Percentiles rank a stretch among this genome's conserved stretches.
Evolutionary conservation across 2,113 vertebrate genomes (phyloP).

Genomic region (Jaculus jaculus): DNA sequence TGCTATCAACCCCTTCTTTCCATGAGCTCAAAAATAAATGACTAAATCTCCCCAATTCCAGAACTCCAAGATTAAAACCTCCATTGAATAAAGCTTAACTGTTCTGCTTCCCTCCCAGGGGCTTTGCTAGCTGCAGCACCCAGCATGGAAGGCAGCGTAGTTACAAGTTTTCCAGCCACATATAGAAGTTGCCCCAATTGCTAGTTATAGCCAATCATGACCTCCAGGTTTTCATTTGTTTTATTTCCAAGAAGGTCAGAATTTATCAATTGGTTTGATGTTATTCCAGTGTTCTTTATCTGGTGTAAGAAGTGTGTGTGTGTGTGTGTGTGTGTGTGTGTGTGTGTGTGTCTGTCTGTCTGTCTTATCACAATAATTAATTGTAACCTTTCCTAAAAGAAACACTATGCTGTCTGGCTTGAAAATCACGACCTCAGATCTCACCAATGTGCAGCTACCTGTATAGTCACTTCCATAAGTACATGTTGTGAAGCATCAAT

Average conservation of each 20-base stretch:
- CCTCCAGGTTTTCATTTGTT: background rate
- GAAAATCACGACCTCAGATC: background rate
- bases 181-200: background rate
- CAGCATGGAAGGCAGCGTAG: background rate
- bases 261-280: background rate
- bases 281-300: constrained; percentile 8
- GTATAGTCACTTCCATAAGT: background rate
- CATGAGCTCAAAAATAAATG: constrained; percentile 77
- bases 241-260: constrained; percentile 4
- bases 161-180: background rate
- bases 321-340: no score
- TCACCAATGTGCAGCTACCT: background rate
- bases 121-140: background rate
- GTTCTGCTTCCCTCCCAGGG: constrained; percentile 2
- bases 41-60: constrained; percentile 69
- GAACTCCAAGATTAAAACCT: constrained; percentile 61
- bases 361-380: background rate
- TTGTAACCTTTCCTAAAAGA: background rate
- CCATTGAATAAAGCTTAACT: constrained; percentile 59
- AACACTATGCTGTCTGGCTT: background rate
- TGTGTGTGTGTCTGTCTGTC: background rate
- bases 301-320: background rate
- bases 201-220: background rate
- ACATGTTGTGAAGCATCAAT: background rate
- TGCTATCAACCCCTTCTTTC: constrained; percentile 76